Evolutionary conservation across 2,888 invertebrate genomes (phyloP).

Genomic region (Tetranychus truncatus): DNA sequence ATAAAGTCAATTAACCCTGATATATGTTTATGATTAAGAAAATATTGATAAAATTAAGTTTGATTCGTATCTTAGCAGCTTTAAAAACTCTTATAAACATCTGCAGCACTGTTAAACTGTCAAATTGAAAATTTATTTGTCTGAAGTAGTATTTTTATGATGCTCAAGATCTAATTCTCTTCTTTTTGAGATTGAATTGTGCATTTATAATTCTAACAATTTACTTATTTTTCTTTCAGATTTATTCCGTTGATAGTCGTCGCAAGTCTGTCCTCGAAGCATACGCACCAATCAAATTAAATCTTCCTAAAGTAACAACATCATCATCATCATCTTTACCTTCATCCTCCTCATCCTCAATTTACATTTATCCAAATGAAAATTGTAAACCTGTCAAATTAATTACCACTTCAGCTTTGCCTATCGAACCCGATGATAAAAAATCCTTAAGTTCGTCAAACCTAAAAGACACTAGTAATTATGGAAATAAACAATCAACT

Average conservation of each 20-base stretch:
- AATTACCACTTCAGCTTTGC: not conserved
- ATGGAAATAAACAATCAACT: not conserved
- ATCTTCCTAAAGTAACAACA: not conserved
- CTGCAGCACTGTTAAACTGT: too few species aligned
- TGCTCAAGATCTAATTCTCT: too few species aligned
- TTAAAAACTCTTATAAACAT: too few species aligned
- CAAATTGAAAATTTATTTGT: too few species aligned
- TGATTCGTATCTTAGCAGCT: too few species aligned
- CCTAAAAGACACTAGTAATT: not conserved
- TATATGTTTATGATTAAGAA: too few species aligned
- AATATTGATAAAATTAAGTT: too few species aligned
- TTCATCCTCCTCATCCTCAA: not conserved
- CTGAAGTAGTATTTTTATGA: too few species aligned
- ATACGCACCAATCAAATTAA: not conserved
- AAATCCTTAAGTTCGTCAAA: not conserved
- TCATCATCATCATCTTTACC: too few species aligned
- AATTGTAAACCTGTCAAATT: not conserved
- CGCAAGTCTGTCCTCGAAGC: slow-evolving; percentile 2
- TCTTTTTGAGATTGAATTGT: too few species aligned
- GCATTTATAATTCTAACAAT: not conserved
- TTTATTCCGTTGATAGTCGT: slow-evolving; percentile 1
- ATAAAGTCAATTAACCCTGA: too few species aligned
- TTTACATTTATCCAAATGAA: not conserved
- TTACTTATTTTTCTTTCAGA: not conserved
- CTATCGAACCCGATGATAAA: not conserved